A percentile compares a stretch with the other conserved stretches of the same genome.
Conservation (phyloP, 2,888 invertebrate genomes). For the Spilarctia lutea region DNA sequence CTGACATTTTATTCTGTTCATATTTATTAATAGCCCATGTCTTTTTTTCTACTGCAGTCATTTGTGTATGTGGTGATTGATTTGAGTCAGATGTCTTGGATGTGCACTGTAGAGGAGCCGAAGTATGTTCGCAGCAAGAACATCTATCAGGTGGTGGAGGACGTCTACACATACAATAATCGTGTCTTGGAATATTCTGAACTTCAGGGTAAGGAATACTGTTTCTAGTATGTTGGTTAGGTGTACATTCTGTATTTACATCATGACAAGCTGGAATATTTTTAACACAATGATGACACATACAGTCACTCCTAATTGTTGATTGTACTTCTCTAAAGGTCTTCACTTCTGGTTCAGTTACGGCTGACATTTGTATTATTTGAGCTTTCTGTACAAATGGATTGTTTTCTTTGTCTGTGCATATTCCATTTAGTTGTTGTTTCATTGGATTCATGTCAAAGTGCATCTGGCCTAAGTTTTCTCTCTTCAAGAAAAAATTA, state of each 20-base stretch:
- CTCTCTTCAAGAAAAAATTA: conserved; percentile 74
- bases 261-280: conserved; percentile 25
- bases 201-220: conserved; percentile 18
- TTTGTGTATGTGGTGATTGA: conserved; percentile 34
- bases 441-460: conserved; percentile 54
- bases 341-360: conserved; percentile 28
- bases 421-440: conserved; percentile 58
- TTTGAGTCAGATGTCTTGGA: conserved; percentile 43
- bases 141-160: conserved; percentile 42
- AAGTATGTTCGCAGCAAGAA: conserved; percentile 42
- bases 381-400: conserved; percentile 62
- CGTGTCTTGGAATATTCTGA: conserved; percentile 25
- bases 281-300: conserved; percentile 69
- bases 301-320: conserved; percentile 54
- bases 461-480: conserved; percentile 61
- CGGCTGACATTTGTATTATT: conserved; percentile 52
- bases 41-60: conserved; percentile 74
- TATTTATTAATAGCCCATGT: conserved; percentile 74
- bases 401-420: conserved; percentile 72
- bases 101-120: conserved; percentile 24
- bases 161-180: conserved; percentile 41
- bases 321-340: conserved; percentile 22
- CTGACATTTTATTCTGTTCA: conserved; percentile 63
- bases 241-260: conserved; percentile 3
- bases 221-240: conserved; percentile 6